Base-by-base conservation (phyloP, 1,140 invertebrate species). In the Subanguina moxae region DNA sequence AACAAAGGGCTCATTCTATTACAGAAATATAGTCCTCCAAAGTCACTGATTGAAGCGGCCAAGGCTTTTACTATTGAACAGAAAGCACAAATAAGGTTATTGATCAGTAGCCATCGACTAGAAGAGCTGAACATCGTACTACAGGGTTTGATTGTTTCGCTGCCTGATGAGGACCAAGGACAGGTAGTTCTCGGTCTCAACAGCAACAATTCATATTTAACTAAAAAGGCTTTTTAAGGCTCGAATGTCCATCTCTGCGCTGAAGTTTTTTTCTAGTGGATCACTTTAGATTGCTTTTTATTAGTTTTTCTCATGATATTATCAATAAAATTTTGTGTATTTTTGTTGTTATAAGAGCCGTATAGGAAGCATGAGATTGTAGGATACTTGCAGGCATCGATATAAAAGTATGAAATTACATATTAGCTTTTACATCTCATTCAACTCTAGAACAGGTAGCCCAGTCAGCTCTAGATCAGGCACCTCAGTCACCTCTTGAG, bases 251-350 rank as follows among this genome's bases (percentile, higher is more conserved):
- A 8, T 52, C 3, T 52, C 48, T 19, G 48, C 48, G 3, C 15
- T 52, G 48, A 52, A 52, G n/a, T 52, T 52, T 15, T 25, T 52
- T 52, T 21, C n/a, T 52, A 15, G 48, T 21, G 48, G 48, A 52
- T 21, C 48, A 38, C 32, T 38, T 38, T 38, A 38, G 32, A 38
- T n/a, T n/a, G n/a, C 32, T 38, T 38, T 11, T 38, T 38, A 3
- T 11, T 3, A 5, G 11, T 5, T 38, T 38, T 38, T 38, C 32
- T 5, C 32, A 11, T 38, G 32, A 5, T 38, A 38, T 38, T n/a
- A n/a, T n/a, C n/a, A n/a, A n/a, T n/a, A n/a, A n/a, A n/a, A n/a
- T n/a, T n/a, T n/a, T n/a, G n/a, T n/a, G n/a, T n/a, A n/a, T n/a
- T n/a, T n/a, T n/a, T n/a, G n/a, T n/a, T n/a, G n/a, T n/a, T n/a